Conservation (phyloP, 2,888 invertebrate genomes). For the Polydesmus complanatus region DNA sequence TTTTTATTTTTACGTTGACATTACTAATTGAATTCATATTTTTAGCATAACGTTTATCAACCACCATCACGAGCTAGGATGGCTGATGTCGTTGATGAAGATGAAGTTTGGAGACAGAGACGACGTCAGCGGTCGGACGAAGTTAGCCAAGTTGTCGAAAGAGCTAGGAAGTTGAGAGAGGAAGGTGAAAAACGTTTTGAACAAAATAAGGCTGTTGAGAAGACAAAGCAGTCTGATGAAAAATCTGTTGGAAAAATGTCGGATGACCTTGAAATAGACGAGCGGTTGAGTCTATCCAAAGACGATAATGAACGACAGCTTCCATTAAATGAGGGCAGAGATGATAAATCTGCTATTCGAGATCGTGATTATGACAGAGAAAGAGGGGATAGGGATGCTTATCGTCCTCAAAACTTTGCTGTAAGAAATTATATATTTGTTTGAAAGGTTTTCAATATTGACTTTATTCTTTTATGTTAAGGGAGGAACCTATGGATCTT, state of each 20-base stretch:
- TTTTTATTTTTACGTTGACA: neutral
- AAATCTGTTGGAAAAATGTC: conserved; percentile 10
- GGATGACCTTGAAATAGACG: conserved; percentile 21
- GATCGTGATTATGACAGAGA: conserved; percentile 14
- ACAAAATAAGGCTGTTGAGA: conserved; percentile 48
- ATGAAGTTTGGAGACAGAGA: conserved; percentile 55
- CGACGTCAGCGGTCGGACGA: conserved; percentile 53
- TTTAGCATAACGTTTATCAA: conserved; percentile 8
- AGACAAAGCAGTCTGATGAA: conserved; percentile 37
- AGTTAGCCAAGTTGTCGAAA: conserved; percentile 62
- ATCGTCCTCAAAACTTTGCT: neutral
- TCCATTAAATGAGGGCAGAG: conserved; percentile 17
- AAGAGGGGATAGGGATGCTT: conserved; percentile 24
- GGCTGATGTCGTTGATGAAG: conserved; percentile 38
- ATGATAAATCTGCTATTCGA: conserved; percentile 12
- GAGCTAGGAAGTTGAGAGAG: conserved; percentile 70
- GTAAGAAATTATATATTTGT: neutral
- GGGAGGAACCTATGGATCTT: conserved; percentile 2
- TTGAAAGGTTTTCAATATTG: neutral
- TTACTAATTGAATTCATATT: neutral
- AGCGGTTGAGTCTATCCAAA: conserved; percentile 16
- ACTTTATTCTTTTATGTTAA: neutral
- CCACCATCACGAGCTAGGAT: conserved; percentile 18
- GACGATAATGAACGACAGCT: conserved; percentile 20
- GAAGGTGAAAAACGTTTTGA: conserved; percentile 60